Conservation (phyloP, 2,797 vertebrate genomes). For the Peromyscus attwateri region DNA sequence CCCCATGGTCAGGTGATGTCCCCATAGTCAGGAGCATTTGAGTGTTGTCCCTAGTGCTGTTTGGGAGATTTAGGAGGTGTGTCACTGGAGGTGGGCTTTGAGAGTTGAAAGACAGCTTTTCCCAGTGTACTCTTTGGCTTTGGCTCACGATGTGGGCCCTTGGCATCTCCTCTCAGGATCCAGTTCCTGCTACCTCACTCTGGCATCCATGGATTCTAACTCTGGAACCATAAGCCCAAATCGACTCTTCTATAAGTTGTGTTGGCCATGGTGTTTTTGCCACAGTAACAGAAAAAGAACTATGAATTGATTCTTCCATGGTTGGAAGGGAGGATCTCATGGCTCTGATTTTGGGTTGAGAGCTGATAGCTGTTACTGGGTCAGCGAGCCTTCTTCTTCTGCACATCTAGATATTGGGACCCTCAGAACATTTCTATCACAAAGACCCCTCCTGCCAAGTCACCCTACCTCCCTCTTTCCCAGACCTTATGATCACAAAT, state of each 20-base stretch:
- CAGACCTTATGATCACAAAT: neutral
- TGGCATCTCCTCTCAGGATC: neutral
- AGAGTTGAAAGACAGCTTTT: neutral
- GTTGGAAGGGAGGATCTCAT: neutral
- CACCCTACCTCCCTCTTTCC: neutral
- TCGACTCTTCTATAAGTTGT: neutral
- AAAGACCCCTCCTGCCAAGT: neutral
- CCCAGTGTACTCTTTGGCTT: neutral
- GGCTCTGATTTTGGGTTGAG: neutral
- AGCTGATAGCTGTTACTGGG: neutral
- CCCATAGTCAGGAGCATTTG: neutral
- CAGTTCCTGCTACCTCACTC: neutral
- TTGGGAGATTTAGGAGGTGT: neutral
- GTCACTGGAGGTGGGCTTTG: neutral
- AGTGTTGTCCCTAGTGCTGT: too few relatives aligned
- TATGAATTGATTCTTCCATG: too few relatives aligned
- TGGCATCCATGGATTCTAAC: neutral
- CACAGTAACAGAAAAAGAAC: too few relatives aligned
- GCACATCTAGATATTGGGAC: neutral
- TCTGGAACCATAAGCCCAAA: neutral
- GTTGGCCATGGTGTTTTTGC: neutral
- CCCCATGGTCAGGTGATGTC: too few relatives aligned
- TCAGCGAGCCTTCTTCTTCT: neutral
- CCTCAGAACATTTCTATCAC: neutral
- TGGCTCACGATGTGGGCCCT: neutral